Conservation (phyloP, 2,113 vertebrate genomes). For the Rhinoderma darwinii region DNA sequence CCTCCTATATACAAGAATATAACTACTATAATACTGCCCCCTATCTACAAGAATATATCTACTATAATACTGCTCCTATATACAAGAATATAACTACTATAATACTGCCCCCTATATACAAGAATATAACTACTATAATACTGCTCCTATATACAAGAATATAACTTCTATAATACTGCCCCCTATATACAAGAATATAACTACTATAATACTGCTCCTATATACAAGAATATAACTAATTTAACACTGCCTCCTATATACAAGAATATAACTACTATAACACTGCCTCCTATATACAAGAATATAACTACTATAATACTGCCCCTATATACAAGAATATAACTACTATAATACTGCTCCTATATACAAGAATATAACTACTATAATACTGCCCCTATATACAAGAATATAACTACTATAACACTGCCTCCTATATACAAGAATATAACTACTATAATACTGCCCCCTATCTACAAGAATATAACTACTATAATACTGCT, state of each 20-base stretch:
- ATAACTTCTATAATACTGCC: not conserved
- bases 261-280: slow-evolving; percentile 1
- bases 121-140: not conserved
- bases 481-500: too few relatives aligned
- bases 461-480: too few relatives aligned
- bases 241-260: not conserved
- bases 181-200: not conserved
- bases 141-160: not conserved
- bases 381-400: slow-evolving; percentile 3
- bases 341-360: not conserved
- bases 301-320: not conserved
- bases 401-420: too few relatives aligned
- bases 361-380: not conserved
- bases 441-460: too few relatives aligned
- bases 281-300: too few relatives aligned
- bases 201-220: not conserved
- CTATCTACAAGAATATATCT: not conserved
- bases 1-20: not conserved
- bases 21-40: not conserved
- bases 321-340: not conserved
- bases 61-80: not conserved
- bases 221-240: not conserved
- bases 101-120: not conserved
- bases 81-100: not conserved
- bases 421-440: too few relatives aligned